Evolutionary conservation across 1,140 invertebrate species (phyloP).

Genomic region (Zaprionus vittiger): DNA sequence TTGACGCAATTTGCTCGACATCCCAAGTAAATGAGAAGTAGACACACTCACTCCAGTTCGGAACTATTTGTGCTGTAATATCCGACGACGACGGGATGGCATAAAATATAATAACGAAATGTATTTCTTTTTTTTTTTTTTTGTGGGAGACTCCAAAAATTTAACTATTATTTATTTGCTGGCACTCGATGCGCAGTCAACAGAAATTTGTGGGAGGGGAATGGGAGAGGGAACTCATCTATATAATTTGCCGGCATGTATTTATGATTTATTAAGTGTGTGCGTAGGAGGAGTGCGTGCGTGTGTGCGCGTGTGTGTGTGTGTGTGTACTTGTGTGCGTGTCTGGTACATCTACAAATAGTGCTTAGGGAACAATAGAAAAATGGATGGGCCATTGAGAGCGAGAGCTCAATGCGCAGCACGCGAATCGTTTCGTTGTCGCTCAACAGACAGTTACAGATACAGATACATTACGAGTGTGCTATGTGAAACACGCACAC

Average conservation of each 20-base stretch:
- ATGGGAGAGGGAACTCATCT: constrained; percentile 52
- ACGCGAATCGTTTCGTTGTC: constrained; percentile 70
- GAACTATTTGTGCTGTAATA: background rate
- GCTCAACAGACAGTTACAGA: constrained; percentile 63
- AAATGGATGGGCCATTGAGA: constrained; percentile 70
- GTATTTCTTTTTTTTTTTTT: constrained; percentile 6
- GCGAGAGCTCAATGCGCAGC: constrained; percentile 52
- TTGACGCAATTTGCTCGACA: constrained; percentile 58
- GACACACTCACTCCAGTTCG: background rate
- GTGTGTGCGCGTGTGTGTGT: constrained; percentile 27
- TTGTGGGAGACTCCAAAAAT: constrained; percentile 33
- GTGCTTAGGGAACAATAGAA: constrained; percentile 71
- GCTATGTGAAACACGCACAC: constrained; percentile 62
- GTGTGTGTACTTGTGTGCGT: constrained; percentile 54
- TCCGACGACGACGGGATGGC: constrained; percentile 32
- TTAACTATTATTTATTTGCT: constrained; percentile 78
- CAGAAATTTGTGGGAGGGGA: constrained; percentile 32
- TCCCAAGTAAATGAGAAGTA: background rate
- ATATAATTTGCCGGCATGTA: constrained; percentile 77
- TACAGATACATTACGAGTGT: constrained; percentile 52
- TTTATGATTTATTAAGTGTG: constrained; percentile 78
- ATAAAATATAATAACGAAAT: constrained; percentile 80
- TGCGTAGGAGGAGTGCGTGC: constrained; percentile 38
- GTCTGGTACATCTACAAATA: constrained; percentile 65
- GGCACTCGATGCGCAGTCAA: constrained; percentile 44